These are phyloP conservation scores for Zygogramma bicolorata DNA, from an alignment of 2,888 invertebrate genomes.

Conservation along the genomic window DNA sequence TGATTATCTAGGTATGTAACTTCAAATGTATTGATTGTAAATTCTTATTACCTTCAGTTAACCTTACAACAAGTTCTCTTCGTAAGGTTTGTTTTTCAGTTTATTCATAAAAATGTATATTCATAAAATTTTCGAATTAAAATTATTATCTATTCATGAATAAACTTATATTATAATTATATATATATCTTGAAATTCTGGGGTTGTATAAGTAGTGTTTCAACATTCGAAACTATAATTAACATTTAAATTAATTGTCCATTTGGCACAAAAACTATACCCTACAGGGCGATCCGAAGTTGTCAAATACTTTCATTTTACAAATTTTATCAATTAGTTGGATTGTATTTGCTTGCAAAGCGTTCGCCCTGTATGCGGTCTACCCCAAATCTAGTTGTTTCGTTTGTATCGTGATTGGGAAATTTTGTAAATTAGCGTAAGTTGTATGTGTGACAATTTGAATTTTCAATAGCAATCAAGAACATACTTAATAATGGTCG, in stretches of 20 bases:
- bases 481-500: slow-evolving; percentile 20
- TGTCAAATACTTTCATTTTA: not conserved
- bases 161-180: no score
- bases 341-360: not conserved
- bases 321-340: not conserved
- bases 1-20: no score
- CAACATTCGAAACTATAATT: not conserved
- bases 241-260: not conserved
- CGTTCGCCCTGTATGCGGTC: not conserved
- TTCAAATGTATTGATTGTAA: no score
- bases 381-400: no score
- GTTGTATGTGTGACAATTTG: slow-evolving; percentile 12
- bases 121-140: no score
- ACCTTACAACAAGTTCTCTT: no score
- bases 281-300: not conserved
- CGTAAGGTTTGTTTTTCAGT: no score
- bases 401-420: not conserved
- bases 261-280: not conserved
- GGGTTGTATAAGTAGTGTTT: not conserved
- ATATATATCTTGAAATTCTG: no score
- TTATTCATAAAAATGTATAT: no score
- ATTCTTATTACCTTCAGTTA: no score
- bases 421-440: slow-evolving; percentile 4
- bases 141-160: no score
- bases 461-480: slow-evolving; percentile 21